Base-by-base conservation (phyloP, 2,113 vertebrate genomes). In the Toxotes jaculatrix region DNA sequence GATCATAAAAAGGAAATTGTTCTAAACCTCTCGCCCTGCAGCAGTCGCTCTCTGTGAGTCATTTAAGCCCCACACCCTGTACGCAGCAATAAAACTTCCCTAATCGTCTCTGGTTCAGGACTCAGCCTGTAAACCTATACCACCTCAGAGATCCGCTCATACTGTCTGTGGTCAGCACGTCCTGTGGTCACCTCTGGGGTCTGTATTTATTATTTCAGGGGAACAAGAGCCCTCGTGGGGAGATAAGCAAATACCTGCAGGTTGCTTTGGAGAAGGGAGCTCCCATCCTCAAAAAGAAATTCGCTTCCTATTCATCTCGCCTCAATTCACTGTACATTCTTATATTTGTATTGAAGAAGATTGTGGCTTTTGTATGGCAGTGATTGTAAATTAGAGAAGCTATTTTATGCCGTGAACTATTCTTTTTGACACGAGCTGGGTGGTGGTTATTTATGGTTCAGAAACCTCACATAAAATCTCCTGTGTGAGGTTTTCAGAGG, bases 131-230 rank as follows among this genome's bases (percentile, higher is more conserved):
- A 87, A 92, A 64, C 66, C 21, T 83, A 75, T 47, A 78, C 69
- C 55, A 82, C 76, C 80, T 73, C 49, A 81, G 79, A 87, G 88
- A 89, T 91, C 36, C 61, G 36, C 40, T 77, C 2, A 3, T 63
- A 66, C 81, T 79, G 62, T 75, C 77, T 89, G 92, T 56, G 88
- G 82, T 91, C 86, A 79, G 78, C 64, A 79, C 32, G 40, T 56
- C 40, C 64, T 45, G 62, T 17, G 38, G 45, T 80, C 27, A 6
- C 68, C 68, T 61, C 75, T 38, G 56, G 75, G 42, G 34, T 65
- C 78, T 80, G 32, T 61, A 62, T 84, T 84, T 89, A 69, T 92
- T 91, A 81, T 82, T 84, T 68, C 61, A 45, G 61, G 56, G 75
- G 63, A 82, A 76, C 56, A 59, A 47, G 57, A 84, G 68, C 67